A percentile compares a stretch with the other conserved stretches of the same genome.
Evolutionary conservation across 2,113 vertebrate species (phyloP).

Genomic region (Sylvia atricapilla): DNA sequence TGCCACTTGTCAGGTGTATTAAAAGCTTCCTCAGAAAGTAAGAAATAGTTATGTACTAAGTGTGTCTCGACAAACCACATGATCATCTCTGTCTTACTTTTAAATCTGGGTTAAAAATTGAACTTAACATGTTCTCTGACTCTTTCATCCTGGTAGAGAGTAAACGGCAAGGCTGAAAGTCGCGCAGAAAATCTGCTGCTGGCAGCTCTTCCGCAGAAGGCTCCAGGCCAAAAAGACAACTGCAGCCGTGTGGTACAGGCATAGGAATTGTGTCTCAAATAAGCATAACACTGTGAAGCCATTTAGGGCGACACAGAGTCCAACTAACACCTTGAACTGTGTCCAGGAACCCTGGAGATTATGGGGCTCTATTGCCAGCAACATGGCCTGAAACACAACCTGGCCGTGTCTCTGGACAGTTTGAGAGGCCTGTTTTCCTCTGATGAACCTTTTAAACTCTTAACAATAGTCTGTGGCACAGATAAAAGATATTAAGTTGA

Average conservation of each 20-base stretch:
- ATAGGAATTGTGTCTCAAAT: constrained; percentile 55
- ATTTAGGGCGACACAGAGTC: constrained; percentile 20
- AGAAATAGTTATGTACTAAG: background rate
- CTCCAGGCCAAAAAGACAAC: constrained; percentile 52
- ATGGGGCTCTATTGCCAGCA: constrained; percentile 26
- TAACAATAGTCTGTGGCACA: constrained; percentile 28
- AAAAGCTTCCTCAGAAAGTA: constrained; percentile 16
- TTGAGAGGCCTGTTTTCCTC: constrained; percentile 44
- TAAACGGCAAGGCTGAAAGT: constrained; percentile 42
- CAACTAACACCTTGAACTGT: constrained; percentile 56
- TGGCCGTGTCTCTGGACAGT: constrained; percentile 28
- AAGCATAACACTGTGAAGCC: constrained; percentile 53
- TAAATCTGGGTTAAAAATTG: background rate
- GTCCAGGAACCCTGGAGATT: constrained; percentile 52
- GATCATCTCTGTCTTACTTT: background rate
- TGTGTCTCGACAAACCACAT: background rate
- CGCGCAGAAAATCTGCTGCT: constrained; percentile 24
- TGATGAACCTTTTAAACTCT: background rate
- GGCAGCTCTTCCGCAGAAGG: constrained; percentile 10
- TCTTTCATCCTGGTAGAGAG: background rate
- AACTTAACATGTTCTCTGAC: background rate
- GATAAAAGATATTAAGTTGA: constrained; percentile 38
- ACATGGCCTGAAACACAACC: constrained; percentile 54
- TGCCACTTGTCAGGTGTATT: background rate
- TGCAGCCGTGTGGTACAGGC: constrained; percentile 19